Evolutionary conservation across 1,140 invertebrate species (phyloP).

Genomic region (Harlomillsia oculata): DNA sequence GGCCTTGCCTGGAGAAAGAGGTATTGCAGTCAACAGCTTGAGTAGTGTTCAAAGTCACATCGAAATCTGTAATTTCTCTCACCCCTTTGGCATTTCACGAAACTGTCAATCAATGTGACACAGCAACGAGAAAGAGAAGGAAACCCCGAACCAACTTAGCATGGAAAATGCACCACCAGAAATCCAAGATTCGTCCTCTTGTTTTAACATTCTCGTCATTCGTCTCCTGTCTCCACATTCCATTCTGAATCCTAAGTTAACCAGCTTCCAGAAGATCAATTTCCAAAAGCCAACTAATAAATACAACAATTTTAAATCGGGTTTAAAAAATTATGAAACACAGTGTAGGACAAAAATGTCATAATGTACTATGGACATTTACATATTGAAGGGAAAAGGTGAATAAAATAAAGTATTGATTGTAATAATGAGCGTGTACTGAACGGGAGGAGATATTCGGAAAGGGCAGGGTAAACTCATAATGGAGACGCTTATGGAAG

Average conservation of each 20-base stretch:
- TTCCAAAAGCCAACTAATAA: too few species aligned
- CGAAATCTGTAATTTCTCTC: conserved; percentile 27
- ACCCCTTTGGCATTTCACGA: conserved; percentile 21
- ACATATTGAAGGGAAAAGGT: background rate
- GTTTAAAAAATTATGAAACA: too few species aligned
- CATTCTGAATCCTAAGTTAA: too few species aligned
- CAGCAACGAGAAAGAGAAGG: conserved; percentile 1
- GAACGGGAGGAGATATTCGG: background rate
- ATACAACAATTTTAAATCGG: too few species aligned
- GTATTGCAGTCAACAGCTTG: background rate
- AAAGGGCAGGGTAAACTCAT: background rate
- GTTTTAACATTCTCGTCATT: too few species aligned
- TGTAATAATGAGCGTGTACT: background rate
- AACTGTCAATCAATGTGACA: conserved; percentile 28
- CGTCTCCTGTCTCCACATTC: too few species aligned
- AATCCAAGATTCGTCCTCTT: too few species aligned
- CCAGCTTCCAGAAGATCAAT: too few species aligned
- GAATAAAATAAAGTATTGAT: conserved; percentile 7
- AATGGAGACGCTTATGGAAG: conserved; percentile 9
- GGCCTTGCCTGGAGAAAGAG: too few species aligned
- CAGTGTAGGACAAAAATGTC: too few species aligned
- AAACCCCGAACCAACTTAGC: too few species aligned
- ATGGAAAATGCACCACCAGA: background rate
- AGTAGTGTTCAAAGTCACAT: conserved; percentile 5
- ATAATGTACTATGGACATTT: background rate